Evolutionary conservation across 2,888 invertebrate species (phyloP).

Genomic region (Diaphora mendica): DNA sequence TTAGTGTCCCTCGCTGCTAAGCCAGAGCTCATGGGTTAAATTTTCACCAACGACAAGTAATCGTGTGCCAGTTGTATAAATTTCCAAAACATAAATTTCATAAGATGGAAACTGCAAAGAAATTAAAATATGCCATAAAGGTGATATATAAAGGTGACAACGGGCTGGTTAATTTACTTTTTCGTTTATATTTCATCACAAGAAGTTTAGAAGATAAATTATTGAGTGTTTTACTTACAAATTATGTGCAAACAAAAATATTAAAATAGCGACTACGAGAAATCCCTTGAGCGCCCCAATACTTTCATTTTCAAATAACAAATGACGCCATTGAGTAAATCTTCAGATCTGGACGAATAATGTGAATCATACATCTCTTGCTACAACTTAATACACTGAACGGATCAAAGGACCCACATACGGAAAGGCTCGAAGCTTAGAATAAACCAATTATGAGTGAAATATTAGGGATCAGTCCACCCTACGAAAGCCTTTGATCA

Average conservation of each 20-base stretch:
- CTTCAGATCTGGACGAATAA: constrained; percentile 80
- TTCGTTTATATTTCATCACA: not conserved
- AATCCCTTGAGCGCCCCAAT: constrained; percentile 57
- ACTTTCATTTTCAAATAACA: constrained; percentile 60
- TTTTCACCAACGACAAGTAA: too few species aligned
- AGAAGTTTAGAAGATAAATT: not conserved
- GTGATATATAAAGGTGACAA: too few species aligned
- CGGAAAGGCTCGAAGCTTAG: constrained; percentile 83
- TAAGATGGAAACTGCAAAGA: too few species aligned
- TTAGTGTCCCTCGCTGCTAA: too few species aligned
- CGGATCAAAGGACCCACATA: constrained; percentile 84
- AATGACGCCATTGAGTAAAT: constrained; percentile 76
- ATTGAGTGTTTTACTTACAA: constrained; percentile 31
- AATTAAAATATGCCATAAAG: too few species aligned
- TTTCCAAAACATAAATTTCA: too few species aligned
- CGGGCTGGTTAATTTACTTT: too few species aligned
- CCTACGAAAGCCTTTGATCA: constrained; percentile 81
- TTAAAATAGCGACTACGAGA: constrained; percentile 46
- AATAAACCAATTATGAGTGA: constrained; percentile 87
- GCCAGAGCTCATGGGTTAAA: too few species aligned
- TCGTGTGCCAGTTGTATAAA: too few species aligned
- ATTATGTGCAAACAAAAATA: constrained; percentile 32
- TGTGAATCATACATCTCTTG: constrained; percentile 78
- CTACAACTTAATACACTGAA: constrained; percentile 82
- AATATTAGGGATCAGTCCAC: constrained; percentile 85